Evolutionary conservation across 1,140 invertebrate species (phyloP).

Genomic region (Drosophila willistoni): DNA sequence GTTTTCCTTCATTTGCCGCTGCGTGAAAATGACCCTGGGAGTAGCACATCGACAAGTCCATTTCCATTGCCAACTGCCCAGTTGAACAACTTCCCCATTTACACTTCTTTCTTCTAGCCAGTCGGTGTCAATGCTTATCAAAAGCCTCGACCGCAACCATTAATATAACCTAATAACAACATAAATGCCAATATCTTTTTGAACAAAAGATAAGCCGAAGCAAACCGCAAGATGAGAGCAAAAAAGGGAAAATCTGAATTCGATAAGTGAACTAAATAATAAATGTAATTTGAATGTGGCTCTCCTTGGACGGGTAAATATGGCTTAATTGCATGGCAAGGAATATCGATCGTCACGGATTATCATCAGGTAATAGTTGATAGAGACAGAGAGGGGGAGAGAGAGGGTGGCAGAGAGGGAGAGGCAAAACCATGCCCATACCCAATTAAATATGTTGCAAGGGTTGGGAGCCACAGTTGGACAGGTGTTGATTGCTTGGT

Average conservation of each 20-base stretch:
- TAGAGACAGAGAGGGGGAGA: not conserved
- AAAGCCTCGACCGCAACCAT: conserved; percentile 61
- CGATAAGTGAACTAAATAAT: conserved; percentile 79
- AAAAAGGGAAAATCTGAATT: conserved; percentile 45
- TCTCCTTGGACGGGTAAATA: conserved; percentile 18
- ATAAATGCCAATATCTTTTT: conserved; percentile 70
- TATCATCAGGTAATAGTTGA: conserved; percentile 69
- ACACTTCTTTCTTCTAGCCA: not conserved
- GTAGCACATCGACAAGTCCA: conserved; percentile 11
- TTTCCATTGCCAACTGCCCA: conserved; percentile 11
- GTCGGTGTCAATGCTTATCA: conserved; percentile 63
- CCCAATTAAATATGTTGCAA: conserved; percentile 24
- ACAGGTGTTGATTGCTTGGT: conserved; percentile 71
- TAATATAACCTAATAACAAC: conserved; percentile 78
- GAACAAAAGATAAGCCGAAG: conserved; percentile 38
- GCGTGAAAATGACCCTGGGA: conserved; percentile 55
- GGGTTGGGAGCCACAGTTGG: conserved; percentile 33
- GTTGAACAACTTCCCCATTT: not conserved
- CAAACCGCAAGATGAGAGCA: conserved; percentile 16
- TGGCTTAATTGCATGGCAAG: conserved; percentile 66
- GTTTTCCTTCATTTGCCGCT: conserved; percentile 29
- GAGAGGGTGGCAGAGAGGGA: not conserved
- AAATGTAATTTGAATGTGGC: conserved; percentile 77
- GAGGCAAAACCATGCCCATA: not conserved
- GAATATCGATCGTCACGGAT: conserved; percentile 80